These are phyloP conservation scores for Rhegmatorhina hoffmannsi DNA, from an alignment of 2,113 vertebrate genomes.

Conservation along the genomic window DNA sequence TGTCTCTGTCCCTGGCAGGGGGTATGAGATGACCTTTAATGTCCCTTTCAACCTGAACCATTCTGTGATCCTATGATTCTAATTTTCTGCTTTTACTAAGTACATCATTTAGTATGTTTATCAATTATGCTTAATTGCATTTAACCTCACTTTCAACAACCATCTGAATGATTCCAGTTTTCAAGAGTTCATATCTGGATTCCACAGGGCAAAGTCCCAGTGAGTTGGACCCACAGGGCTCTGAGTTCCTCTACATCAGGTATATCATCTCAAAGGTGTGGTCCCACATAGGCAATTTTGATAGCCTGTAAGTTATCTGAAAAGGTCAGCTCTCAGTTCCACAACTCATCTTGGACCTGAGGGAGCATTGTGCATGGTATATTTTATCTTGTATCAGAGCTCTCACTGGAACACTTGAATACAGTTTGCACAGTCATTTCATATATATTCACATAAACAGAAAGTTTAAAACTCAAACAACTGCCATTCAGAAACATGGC, in stretches of 20 bases:
- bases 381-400: background rate
- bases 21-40: background rate
- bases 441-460: background rate
- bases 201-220: background rate
- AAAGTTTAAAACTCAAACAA: background rate
- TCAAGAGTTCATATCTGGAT: background rate
- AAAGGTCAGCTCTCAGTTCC: background rate
- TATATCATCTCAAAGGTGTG: background rate
- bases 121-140: background rate
- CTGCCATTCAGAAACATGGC: constrained; percentile 56
- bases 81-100: background rate
- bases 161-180: background rate
- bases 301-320: background rate
- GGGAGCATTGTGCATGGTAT: background rate
- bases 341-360: background rate
- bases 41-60: background rate
- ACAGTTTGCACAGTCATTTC: background rate
- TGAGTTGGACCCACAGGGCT: background rate
- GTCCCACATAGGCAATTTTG: background rate
- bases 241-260: background rate
- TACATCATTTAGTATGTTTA: background rate
- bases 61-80: background rate
- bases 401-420: background rate
- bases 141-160: background rate
- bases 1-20: background rate